phyloP scores from a whole-genome alignment of 2,888 invertebrate genomes.

The Shargacucullia verbasci region DNA sequence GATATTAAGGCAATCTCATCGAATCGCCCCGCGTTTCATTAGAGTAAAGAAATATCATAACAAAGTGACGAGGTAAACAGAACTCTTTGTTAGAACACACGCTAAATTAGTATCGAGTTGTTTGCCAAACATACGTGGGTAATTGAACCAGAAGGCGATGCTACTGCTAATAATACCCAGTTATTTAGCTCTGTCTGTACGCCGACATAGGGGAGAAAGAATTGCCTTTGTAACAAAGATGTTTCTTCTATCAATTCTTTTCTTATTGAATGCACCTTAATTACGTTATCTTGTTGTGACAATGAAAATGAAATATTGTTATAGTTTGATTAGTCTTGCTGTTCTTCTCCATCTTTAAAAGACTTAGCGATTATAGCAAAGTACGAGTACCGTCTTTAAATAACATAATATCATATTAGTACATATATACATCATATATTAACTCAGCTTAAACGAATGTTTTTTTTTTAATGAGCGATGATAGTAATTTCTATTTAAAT shows the following conservation, averaged over 20 bases:
- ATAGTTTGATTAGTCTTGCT: neutral
- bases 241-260: constrained; percentile 37
- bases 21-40: constrained; percentile 61
- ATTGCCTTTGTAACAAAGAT: constrained; percentile 24
- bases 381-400: too few species aligned
- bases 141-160: constrained; percentile 41
- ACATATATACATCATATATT: too few species aligned
- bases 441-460: too few species aligned
- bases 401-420: too few species aligned
- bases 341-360: too few species aligned
- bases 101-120: constrained; percentile 61
- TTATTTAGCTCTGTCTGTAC: constrained; percentile 32
- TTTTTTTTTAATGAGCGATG: too few species aligned
- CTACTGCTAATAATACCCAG: constrained; percentile 24
- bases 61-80: constrained; percentile 57
- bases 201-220: neutral
- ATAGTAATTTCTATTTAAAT: too few species aligned
- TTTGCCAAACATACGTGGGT: constrained; percentile 59
- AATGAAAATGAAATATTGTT: constrained; percentile 45
- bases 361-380: too few species aligned
- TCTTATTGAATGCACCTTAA: constrained; percentile 34
- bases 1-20: constrained; percentile 56
- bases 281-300: constrained; percentile 18
- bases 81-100: constrained; percentile 50
- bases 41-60: constrained; percentile 63